These are phyloP conservation scores for Chymomyza caudatula DNA, from an alignment of 2,888 invertebrate genomes.

Conservation along the genomic window DNA sequence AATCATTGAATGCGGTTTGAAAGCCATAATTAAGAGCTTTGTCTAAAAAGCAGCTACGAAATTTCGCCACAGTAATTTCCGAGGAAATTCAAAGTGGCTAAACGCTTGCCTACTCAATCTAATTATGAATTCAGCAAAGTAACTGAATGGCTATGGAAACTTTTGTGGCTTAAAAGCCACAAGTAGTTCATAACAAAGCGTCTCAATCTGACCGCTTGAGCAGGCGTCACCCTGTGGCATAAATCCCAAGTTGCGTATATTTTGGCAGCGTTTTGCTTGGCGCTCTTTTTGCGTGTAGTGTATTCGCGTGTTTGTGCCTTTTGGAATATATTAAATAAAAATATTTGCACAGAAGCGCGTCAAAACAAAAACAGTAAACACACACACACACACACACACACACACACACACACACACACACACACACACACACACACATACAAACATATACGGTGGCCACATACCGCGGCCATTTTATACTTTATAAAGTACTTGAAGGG, in stretches of 20 bases:
- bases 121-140: background rate
- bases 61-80: background rate
- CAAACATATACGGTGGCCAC: background rate
- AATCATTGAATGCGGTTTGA: background rate
- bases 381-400: background rate
- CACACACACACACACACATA: too few relatives aligned
- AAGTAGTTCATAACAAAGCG: constrained; percentile 72
- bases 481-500: background rate
- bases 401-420: background rate
- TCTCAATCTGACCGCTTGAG: constrained; percentile 25
- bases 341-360: constrained; percentile 45
- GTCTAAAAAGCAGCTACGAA: background rate
- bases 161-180: constrained; percentile 51
- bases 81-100: background rate
- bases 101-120: background rate
- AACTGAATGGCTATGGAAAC: background rate
- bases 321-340: constrained; percentile 65
- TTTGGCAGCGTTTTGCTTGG: background rate
- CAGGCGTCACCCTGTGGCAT: background rate
- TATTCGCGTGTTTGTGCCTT: constrained; percentile 15
- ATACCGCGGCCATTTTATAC: background rate
- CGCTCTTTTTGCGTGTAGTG: background rate
- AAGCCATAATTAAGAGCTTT: background rate
- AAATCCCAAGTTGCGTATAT: background rate
- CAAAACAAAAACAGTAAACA: background rate